Percentiles rank a stretch among this genome's conserved stretches.
Evolutionary conservation across 2,113 vertebrate species (phyloP).

Genomic region (Bombycilla garrulus): DNA sequence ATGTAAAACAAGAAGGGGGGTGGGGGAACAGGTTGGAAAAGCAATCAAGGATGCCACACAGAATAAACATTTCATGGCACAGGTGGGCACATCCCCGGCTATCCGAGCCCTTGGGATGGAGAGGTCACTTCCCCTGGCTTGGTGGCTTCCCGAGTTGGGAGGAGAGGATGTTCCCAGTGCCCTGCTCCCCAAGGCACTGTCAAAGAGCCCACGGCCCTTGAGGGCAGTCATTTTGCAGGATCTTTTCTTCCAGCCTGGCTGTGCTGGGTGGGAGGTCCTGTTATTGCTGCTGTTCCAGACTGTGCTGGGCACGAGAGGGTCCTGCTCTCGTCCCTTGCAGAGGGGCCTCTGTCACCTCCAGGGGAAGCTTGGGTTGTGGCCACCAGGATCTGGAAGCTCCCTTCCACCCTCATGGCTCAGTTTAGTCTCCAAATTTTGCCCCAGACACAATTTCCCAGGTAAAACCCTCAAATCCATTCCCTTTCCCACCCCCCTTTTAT

Average conservation of each 20-base stretch:
- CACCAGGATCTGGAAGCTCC: not conserved
- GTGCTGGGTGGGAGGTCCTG: not conserved
- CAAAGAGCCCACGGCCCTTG: not conserved
- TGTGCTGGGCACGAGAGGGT: not conserved
- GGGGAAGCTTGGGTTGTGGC: not conserved
- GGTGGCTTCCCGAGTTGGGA: not conserved
- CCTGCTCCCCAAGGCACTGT: not conserved
- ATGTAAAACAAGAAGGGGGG: not conserved
- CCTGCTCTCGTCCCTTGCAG: not conserved
- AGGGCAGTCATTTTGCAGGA: not conserved
- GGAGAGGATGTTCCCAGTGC: not conserved
- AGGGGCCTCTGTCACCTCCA: not conserved
- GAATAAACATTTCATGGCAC: not conserved
- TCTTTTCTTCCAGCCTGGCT: not conserved
- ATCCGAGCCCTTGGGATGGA: not conserved
- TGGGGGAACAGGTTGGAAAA: accelerated
- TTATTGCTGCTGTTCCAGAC: not conserved
- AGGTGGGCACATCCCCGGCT: not conserved
- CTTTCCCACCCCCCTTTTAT: accelerated
- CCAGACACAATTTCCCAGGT: not conserved
- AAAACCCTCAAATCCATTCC: not conserved
- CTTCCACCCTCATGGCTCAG: not conserved
- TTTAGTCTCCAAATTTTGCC: not conserved
- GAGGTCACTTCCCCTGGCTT: not conserved
- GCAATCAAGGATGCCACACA: not conserved